Conservation (phyloP, 2,888 invertebrate genomes). For the Drosophila buzzatii region DNA sequence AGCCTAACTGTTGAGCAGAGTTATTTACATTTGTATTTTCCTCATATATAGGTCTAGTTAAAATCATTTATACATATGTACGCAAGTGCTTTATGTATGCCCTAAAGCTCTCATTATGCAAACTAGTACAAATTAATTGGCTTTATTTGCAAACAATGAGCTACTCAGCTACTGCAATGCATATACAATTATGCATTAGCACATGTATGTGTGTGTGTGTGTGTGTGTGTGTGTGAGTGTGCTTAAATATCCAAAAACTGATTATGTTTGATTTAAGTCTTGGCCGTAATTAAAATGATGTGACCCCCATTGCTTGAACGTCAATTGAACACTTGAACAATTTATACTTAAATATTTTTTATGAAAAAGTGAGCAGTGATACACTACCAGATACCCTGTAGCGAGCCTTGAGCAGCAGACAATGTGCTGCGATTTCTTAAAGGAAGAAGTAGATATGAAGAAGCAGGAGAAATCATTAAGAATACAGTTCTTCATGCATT, state of each 20-base stretch:
- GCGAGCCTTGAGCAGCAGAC: not conserved
- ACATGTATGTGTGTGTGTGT: too few relatives aligned
- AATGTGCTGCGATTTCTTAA: rapidly evolving
- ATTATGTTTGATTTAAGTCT: slow-evolving; percentile 64
- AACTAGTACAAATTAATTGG: slow-evolving; percentile 63
- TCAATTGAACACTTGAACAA: slow-evolving; percentile 20
- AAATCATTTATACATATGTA: not conserved
- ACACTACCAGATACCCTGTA: not conserved
- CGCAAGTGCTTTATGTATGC: slow-evolving; percentile 3
- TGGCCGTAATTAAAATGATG: slow-evolving; percentile 70
- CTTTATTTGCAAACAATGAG: slow-evolving; percentile 75
- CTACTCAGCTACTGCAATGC: slow-evolving; percentile 16
- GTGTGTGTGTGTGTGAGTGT: not conserved
- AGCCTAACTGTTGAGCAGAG: not conserved
- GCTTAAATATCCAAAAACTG: slow-evolving; percentile 8
- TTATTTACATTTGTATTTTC: not conserved
- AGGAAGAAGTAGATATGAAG: not conserved
- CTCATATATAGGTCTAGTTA: not conserved
- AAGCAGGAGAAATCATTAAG: not conserved
- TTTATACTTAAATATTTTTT: not conserved
- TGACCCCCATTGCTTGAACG: slow-evolving; percentile 42
- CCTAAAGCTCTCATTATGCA: slow-evolving; percentile 27
- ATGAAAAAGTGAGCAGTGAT: not conserved
- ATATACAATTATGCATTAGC: too few relatives aligned
- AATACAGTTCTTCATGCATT: too few relatives aligned